Percentiles rank a stretch among this genome's conserved stretches.
Evolutionary conservation across 2,113 vertebrate species (phyloP).

Genomic region (Elachura formosa): DNA sequence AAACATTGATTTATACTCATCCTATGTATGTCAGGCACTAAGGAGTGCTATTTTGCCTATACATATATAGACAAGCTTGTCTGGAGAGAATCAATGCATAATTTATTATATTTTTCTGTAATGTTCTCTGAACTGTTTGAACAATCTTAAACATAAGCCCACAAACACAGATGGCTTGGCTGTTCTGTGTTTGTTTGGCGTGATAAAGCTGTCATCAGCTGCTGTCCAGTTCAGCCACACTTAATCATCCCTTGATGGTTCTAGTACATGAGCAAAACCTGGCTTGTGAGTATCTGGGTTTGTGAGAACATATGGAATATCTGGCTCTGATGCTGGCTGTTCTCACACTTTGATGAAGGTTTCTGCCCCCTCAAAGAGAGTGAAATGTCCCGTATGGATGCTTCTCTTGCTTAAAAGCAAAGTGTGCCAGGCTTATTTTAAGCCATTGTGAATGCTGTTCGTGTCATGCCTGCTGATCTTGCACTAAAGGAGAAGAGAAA

Average conservation of each 20-base stretch:
- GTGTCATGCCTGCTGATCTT: neutral
- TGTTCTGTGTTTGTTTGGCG: neutral
- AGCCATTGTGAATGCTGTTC: neutral
- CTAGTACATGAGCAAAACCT: neutral
- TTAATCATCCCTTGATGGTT: conserved; percentile 26
- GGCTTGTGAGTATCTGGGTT: neutral
- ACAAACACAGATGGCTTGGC: conserved; percentile 46
- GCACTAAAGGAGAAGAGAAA: neutral
- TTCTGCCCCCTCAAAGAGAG: neutral
- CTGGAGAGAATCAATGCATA: neutral
- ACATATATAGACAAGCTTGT: neutral
- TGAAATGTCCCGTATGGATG: neutral
- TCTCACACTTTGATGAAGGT: neutral
- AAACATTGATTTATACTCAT: neutral
- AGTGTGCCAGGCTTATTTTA: neutral
- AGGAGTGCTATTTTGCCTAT: neutral
- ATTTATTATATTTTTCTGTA: conserved; percentile 4
- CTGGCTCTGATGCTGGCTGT: conserved; percentile 10
- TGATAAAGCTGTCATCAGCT: conserved; percentile 24
- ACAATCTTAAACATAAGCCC: neutral
- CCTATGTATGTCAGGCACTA: neutral
- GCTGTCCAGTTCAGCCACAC: neutral
- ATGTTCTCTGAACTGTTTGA: neutral
- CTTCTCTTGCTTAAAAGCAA: neutral
- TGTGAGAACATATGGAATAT: conserved; percentile 15